These are phyloP conservation scores for Corvus cornix DNA, from an alignment of 2,113 vertebrate species.

Conservation along the genomic window DNA sequence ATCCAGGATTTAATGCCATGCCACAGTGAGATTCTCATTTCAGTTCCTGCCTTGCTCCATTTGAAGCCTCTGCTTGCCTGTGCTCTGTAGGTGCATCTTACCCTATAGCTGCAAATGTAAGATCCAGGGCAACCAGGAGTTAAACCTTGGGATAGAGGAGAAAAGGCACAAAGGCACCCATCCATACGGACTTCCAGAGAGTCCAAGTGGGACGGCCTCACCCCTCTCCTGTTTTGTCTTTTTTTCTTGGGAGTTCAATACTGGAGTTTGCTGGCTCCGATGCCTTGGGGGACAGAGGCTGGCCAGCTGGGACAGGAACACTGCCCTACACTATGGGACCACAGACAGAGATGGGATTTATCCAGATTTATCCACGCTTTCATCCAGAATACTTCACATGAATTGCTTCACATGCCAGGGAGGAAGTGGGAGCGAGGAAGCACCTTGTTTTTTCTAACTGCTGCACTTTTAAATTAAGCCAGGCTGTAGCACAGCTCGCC, in stretches of 20 bases:
- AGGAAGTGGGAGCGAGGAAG: not conserved
- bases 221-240: not conserved
- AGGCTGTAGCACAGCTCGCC: not conserved
- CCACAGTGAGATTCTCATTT: not conserved
- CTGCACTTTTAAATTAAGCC: not conserved
- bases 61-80: not conserved
- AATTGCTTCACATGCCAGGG: not conserved
- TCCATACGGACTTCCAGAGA: not conserved
- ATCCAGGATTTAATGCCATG: not conserved
- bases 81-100: not conserved
- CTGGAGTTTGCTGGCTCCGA: not conserved
- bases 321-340: fast-evolving
- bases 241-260: not conserved
- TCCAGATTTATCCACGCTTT: not conserved
- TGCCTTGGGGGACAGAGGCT: not conserved
- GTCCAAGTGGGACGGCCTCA: not conserved
- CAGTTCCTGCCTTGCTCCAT: not conserved
- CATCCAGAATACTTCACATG: not conserved
- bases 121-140: not conserved
- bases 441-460: not conserved
- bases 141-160: not conserved
- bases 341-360: not conserved
- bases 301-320: not conserved
- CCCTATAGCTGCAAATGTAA: fast-evolving
- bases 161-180: not conserved